A percentile compares a stretch with the other conserved stretches of the same genome.
phyloP scores from a whole-genome alignment of 2,113 vertebrate species.

The Boleophthalmus pectinirostris region DNA sequence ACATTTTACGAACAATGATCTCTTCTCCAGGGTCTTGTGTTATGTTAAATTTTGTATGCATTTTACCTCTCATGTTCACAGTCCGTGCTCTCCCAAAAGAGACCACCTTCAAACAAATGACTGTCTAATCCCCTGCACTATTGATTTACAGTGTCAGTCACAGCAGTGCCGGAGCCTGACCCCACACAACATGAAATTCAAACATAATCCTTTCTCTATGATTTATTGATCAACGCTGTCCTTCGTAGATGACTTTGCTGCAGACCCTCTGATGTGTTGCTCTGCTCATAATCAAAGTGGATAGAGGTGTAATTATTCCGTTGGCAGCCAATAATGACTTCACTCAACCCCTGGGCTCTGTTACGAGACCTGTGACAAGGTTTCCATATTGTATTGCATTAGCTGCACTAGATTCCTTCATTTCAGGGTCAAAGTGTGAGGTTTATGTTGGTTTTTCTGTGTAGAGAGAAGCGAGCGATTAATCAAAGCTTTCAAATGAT shows the following conservation, averaged over 20 bases:
- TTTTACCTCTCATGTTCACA: background rate
- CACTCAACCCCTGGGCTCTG: background rate
- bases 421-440: background rate
- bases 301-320: conserved; percentile 26
- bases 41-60: background rate
- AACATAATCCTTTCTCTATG: conserved; percentile 22
- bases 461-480: background rate
- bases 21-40: background rate
- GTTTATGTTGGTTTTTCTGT: background rate
- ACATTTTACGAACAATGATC: background rate
- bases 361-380: background rate
- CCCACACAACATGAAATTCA: conserved; percentile 34
- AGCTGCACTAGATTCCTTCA: background rate
- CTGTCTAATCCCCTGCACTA: conserved; percentile 25
- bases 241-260: conserved; percentile 42
- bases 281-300: conserved; percentile 24
- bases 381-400: background rate
- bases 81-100: conserved; percentile 20
- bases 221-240: conserved; percentile 55
- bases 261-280: conserved; percentile 39
- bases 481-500: background rate
- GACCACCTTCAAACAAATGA: conserved; percentile 24
- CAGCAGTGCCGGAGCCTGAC: conserved; percentile 21
- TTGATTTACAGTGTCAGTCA: conserved; percentile 32
- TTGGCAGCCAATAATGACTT: conserved; percentile 12